phyloP scores from a whole-genome alignment of 1,140 invertebrate genomes.

The Heliothis subflexa region DNA sequence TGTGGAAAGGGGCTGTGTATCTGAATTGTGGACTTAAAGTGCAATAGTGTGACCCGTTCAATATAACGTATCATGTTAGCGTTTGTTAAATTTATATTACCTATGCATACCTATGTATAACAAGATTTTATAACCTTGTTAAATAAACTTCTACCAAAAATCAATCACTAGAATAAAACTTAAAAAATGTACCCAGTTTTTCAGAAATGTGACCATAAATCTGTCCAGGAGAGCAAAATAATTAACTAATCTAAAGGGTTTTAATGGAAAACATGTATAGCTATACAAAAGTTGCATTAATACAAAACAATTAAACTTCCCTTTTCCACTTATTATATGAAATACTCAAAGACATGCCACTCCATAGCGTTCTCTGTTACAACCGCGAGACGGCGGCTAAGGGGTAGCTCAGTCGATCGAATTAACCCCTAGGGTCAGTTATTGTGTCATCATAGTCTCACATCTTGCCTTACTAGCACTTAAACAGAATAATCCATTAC shows the following conservation, averaged over 20 bases:
- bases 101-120: background rate
- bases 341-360: background rate
- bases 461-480: slow-evolving; percentile 33
- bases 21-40: slow-evolving; percentile 24
- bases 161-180: too few species aligned
- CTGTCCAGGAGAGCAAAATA: too few species aligned
- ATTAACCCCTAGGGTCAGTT: slow-evolving; percentile 40
- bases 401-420: slow-evolving; percentile 37
- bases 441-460: slow-evolving; percentile 39
- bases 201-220: too few species aligned
- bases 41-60: background rate
- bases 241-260: too few species aligned
- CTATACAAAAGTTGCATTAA: too few species aligned
- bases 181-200: too few species aligned
- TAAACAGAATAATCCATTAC: slow-evolving; percentile 2
- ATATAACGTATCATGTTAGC: background rate
- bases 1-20: slow-evolving; percentile 25
- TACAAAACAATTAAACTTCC: too few species aligned
- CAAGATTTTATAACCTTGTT: too few species aligned
- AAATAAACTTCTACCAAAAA: too few species aligned
- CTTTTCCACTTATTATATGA: background rate
- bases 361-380: background rate
- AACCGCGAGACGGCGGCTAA: slow-evolving; percentile 13
- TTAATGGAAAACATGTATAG: too few species aligned
- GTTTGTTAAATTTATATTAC: background rate